These are phyloP conservation scores for Mesorhabditis belari DNA, from an alignment of 2,888 invertebrate genomes.

Conservation along the genomic window DNA sequence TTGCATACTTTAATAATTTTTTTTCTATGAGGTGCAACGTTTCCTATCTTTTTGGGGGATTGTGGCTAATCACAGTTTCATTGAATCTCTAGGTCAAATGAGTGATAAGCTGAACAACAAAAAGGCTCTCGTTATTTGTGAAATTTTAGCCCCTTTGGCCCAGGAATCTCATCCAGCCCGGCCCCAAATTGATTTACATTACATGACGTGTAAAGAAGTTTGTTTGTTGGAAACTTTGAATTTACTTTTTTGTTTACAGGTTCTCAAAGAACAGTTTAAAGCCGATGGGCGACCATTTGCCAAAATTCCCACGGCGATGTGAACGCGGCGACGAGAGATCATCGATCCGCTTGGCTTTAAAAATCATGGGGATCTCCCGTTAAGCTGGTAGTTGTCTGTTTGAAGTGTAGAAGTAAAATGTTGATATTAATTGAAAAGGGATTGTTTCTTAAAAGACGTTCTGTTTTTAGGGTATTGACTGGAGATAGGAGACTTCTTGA, in stretches of 20 bases:
- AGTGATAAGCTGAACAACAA: too few relatives aligned
- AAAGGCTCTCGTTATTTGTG: too few relatives aligned
- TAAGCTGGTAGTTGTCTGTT: constrained; percentile 82
- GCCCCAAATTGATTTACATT: constrained; percentile 70
- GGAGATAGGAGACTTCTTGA: too few relatives aligned
- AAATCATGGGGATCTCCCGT: constrained; percentile 90
- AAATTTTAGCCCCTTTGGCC: constrained; percentile 88
- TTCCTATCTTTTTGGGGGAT: constrained; percentile 7
- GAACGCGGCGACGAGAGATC: constrained; percentile 68
- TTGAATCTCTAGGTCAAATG: constrained; percentile 79
- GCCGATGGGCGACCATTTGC: constrained; percentile 61
- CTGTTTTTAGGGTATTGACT: constrained; percentile 11
- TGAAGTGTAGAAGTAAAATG: too few relatives aligned
- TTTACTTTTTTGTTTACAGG: too few relatives aligned
- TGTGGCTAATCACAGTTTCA: constrained; percentile 49
- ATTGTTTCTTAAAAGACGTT: neutral
- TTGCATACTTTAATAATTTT: neutral
- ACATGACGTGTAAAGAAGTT: constrained; percentile 64
- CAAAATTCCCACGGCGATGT: constrained; percentile 70
- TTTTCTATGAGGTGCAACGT: too few relatives aligned
- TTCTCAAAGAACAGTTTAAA: constrained; percentile 7
- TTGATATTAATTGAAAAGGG: too few relatives aligned
- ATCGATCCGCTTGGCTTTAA: too few relatives aligned
- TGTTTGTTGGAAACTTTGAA: constrained; percentile 45
- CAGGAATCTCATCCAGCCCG: constrained; percentile 76